Conservation (phyloP, 2,888 invertebrate species). For the Nemotelus nigrinus region DNA sequence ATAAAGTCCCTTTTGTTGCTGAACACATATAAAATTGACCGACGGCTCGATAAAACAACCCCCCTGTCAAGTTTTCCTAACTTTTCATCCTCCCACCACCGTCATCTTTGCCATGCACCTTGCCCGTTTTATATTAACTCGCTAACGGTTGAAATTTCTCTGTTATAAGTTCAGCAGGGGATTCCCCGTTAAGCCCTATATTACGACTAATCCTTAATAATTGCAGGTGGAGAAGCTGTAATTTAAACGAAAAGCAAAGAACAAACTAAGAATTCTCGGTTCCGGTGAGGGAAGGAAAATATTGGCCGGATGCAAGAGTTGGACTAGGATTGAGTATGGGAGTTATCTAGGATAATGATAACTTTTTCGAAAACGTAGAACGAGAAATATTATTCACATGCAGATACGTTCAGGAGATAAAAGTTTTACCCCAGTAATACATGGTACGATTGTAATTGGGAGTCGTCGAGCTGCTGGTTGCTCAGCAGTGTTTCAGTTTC, state of each 20-base stretch:
- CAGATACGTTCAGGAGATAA: conserved; percentile 30
- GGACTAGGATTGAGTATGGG: background rate
- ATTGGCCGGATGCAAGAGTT: background rate
- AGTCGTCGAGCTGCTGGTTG: background rate
- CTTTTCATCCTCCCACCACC: background rate
- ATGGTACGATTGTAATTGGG: background rate
- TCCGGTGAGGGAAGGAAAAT: background rate
- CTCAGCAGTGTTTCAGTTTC: background rate
- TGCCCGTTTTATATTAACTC: conserved; percentile 6
- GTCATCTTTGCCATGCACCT: background rate
- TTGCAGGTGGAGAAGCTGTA: conserved; percentile 51
- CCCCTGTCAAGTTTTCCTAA: conserved; percentile 7
- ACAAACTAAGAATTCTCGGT: background rate
- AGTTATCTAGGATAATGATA: conserved; percentile 10
- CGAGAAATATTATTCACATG: conserved; percentile 39
- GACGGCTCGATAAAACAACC: background rate
- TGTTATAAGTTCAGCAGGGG: conserved; percentile 6
- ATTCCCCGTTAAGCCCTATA: conserved; percentile 49
- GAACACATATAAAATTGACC: conserved; percentile 18
- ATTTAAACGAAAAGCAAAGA: conserved; percentile 46
- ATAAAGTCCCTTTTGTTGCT: conserved; percentile 22
- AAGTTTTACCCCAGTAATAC: conserved; percentile 5
- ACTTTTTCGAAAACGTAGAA: conserved; percentile 2
- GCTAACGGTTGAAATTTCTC: conserved; percentile 4
- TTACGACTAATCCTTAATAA: conserved; percentile 51